phyloP scores from a whole-genome alignment of 2,113 vertebrate species.

The Semnornis frantzii region DNA sequence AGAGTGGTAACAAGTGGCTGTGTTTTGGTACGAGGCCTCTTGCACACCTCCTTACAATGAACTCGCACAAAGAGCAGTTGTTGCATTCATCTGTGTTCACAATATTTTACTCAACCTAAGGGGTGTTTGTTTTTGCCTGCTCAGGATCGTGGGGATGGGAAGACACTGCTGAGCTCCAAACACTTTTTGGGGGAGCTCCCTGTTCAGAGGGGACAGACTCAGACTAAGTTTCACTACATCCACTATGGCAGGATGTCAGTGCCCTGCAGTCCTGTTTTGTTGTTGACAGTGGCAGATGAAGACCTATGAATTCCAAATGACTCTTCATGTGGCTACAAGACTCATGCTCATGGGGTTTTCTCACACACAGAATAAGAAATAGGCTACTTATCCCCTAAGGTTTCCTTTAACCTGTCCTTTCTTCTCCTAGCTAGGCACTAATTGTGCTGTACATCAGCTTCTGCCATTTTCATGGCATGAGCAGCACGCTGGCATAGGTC shows the following conservation, averaged over 20 bases:
- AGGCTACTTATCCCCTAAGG: background rate
- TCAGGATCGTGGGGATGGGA: background rate
- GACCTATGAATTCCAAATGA: background rate
- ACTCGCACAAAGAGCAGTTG: background rate
- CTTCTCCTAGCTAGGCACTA: background rate
- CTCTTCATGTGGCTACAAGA: background rate
- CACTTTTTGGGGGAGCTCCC: background rate
- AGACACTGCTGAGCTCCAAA: background rate
- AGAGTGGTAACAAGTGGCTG: background rate
- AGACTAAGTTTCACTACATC: background rate
- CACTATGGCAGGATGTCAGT: background rate
- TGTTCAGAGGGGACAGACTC: background rate
- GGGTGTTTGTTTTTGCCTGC: background rate
- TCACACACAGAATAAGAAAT: background rate
- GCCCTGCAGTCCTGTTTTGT: background rate
- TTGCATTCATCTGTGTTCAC: background rate
- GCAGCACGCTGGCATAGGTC: background rate
- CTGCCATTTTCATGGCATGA: constrained; percentile 1
- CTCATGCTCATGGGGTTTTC: background rate
- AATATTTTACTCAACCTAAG: background rate
- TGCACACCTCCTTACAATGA: background rate
- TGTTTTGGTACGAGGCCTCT: background rate
- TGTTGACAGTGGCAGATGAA: background rate
- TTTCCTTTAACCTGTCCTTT: background rate
- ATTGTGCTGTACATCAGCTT: constrained; percentile 5